phyloP scores from a whole-genome alignment of 2,797 vertebrate genomes.

The Pseudochirops cupreus region DNA sequence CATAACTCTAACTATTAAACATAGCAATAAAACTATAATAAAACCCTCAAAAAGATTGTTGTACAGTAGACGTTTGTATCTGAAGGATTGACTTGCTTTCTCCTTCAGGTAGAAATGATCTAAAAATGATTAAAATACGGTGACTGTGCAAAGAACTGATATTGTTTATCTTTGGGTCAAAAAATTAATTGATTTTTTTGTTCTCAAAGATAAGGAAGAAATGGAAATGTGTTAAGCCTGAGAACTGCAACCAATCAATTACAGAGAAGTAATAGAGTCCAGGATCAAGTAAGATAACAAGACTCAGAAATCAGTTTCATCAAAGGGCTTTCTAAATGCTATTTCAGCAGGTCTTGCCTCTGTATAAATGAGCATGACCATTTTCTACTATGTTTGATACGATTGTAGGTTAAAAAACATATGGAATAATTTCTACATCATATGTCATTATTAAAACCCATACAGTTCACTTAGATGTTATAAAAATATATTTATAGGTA shows the following conservation, averaged over 20 bases:
- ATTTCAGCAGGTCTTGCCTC: background rate
- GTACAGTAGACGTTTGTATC: background rate
- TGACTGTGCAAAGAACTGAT: conserved; percentile 30
- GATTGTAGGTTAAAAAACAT: background rate
- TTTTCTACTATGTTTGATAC: background rate
- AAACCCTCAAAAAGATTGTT: background rate
- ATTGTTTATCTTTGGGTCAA: conserved; percentile 56
- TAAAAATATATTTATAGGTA: background rate
- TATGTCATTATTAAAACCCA: background rate
- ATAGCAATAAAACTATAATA: background rate
- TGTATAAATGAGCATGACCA: background rate
- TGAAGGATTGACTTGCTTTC: background rate
- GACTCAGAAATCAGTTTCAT: conserved; percentile 17
- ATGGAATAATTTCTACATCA: background rate
- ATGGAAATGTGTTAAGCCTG: background rate
- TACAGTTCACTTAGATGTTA: background rate
- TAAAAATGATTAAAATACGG: conserved; percentile 44
- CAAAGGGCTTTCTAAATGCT: background rate
- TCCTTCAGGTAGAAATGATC: conserved; percentile 3
- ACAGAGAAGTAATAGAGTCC: conserved; percentile 44
- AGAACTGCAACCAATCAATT: conserved; percentile 61
- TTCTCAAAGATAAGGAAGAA: conserved; percentile 52
- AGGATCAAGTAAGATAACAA: conserved; percentile 43
- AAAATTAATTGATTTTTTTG: conserved; percentile 65
- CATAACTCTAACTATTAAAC: conserved; percentile 40